Base-by-base conservation (phyloP, 2,888 invertebrate species). In the Stenodera caucasica region DNA sequence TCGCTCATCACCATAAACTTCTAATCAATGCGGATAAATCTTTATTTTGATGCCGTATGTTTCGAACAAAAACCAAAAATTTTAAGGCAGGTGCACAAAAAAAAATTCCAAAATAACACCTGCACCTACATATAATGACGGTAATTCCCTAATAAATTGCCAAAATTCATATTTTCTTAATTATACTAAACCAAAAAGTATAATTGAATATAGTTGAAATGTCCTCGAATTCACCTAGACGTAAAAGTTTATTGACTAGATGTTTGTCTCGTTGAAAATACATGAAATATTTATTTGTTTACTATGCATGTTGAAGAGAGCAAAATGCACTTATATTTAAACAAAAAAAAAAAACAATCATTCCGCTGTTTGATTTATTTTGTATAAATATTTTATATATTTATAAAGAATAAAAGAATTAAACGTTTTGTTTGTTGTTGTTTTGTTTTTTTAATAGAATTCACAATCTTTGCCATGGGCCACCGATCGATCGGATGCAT, bases 381-480 rank as follows among this genome's bases (percentile, higher is more conserved):
- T 52, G 52, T 49, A 50, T 57, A 5, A 7, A 5, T 26, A 26
- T 26, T 26, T 26, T 26, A 26, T 26, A 5, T n/a, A n/a, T 45
- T 40, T 21, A 15, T 9, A 11, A 40, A 15, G 23, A 18, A 30
- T 14, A 51, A 32, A 4, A 30, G 15, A 51, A 26, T 21, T n/a
- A 14, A 29, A 2, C 5, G 6, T 26, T 55, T 55, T 8, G 14
- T 14, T 51, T 26, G 1, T 15, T 60, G 32, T 58, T 61, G 66
- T 63, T 58, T 74, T 75, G 14, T n/a, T n/a, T n/a, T n/a, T n/a
- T n/a, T n/a, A n/a, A n/a, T 74, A 86, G 86, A 82, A 84, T 71
- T 85, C 86, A 65, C 83, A 85, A 61, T 84, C 85, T 67, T 80
- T 85, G 75, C 84, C 86, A 63, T 88, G 89, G 88, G 85, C 86